Evolutionary conservation across 2,888 invertebrate species (phyloP).

Genomic region (Hoplodrina ambigua): DNA sequence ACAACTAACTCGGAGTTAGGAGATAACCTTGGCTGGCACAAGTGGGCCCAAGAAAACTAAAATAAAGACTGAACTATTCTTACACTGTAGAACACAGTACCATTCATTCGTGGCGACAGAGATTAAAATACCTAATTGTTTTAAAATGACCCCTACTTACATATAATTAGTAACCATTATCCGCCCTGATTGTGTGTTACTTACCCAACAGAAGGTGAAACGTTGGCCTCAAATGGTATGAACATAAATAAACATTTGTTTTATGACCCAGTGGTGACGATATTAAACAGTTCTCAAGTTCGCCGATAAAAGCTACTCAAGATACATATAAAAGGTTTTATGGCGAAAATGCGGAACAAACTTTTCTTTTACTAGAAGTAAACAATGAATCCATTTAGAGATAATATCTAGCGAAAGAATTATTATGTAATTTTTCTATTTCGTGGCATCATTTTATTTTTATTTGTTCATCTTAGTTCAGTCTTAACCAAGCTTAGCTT

Average conservation of each 20-base stretch:
- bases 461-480: no score
- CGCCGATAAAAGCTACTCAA: slow-evolving; percentile 33
- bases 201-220: slow-evolving; percentile 47
- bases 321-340: slow-evolving; percentile 31
- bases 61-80: background rate
- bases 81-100: background rate
- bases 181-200: slow-evolving; percentile 49
- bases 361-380: slow-evolving; percentile 1
- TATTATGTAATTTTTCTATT: background rate
- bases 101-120: background rate
- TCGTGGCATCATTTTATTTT: no score
- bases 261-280: slow-evolving; percentile 29
- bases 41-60: no score
- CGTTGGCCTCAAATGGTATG: slow-evolving; percentile 40
- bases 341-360: slow-evolving; percentile 13
- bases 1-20: no score
- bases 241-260: slow-evolving; percentile 51
- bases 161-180: slow-evolving; percentile 47
- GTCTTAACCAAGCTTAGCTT: no score
- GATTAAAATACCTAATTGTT: slow-evolving; percentile 19
- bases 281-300: slow-evolving; percentile 24
- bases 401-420: background rate
- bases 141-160: slow-evolving; percentile 24
- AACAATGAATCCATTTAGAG: slow-evolving; percentile 2
- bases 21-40: no score